These are phyloP conservation scores for Gavialis gangeticus DNA, from an alignment of 2,113 vertebrate species.

Conservation along the genomic window DNA sequence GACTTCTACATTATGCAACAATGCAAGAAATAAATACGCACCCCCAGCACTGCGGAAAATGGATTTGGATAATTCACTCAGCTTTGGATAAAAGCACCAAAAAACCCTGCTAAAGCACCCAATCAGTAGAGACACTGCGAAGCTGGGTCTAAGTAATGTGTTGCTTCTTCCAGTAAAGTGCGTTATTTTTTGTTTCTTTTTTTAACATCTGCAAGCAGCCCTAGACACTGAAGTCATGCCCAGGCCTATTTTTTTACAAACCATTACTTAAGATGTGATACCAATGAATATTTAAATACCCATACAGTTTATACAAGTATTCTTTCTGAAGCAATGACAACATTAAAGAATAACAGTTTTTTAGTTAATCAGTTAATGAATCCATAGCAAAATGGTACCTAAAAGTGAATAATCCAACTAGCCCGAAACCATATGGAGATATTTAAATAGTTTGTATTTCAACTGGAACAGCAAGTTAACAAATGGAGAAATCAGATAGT, in stretches of 20 bases:
- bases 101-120: too few species aligned
- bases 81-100: too few species aligned
- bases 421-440: neutral
- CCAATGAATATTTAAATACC: neutral
- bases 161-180: too few species aligned
- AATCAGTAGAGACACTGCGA: too few species aligned
- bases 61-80: too few species aligned
- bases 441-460: neutral
- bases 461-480: neutral
- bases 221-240: neutral
- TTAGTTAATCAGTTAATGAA: neutral
- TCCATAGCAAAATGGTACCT: neutral
- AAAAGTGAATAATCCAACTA: neutral
- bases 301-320: fast-evolving
- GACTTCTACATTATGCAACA: neutral
- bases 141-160: too few species aligned
- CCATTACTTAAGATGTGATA: neutral
- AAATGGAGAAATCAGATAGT: neutral
- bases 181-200: neutral
- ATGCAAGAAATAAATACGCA: neutral
- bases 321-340: neutral
- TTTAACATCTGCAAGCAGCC: neutral
- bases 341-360: neutral
- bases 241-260: neutral
- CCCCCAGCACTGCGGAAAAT: neutral